Evolutionary conservation across 2,797 vertebrate species (phyloP), one percentile per base, ranked within the genome.

Genomic region (Selene dorsalis): DNA sequence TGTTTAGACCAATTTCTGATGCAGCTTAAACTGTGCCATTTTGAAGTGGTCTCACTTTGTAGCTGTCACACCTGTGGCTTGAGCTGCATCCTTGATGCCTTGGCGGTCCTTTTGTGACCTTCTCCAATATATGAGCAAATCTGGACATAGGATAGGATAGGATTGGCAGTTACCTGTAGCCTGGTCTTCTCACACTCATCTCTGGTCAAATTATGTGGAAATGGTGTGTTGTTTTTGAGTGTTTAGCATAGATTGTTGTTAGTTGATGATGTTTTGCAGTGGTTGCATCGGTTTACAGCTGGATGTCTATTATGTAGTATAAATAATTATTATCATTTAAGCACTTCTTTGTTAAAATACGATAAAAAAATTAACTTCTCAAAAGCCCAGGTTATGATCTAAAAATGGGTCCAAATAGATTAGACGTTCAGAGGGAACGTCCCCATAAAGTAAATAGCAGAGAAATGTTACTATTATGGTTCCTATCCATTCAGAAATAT

Each of bases 401-500:
- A 28, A 57, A 18, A 53, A 24, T 62, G 60, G 39, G 78, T 80
- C 53, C 70, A 26, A 55, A 57, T 41, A 3, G n/a, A 60, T 73
- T 32, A 80, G 35, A 77, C 68, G 30, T 61, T 75, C 47, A 83
- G n/a, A 85, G 13, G 60, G 61, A 59, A 14, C 77, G 16, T 77
- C 58, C 68, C 70, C 70, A 83, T 86, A 79, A 79, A 90, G 63
- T 70, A 61, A 80, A 64, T 82, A 67, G 47, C 66, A 84, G 83
- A 72, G 56, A 85, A 79, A 86, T 84, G 75, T 83, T 80, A 79
- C 62, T 67, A 67, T 91, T 84, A 90, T 87, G 53, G 81, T 83
- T 85, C 53, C 18, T 7, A 84, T 83, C 65, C 73, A 86, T 84
- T 87, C 72, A 85, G 69, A 84, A 77, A 82, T 86, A 66, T 90